Evolutionary conservation across 2,888 invertebrate genomes (phyloP).

Genomic region (Rambutsinella grinnellia): DNA sequence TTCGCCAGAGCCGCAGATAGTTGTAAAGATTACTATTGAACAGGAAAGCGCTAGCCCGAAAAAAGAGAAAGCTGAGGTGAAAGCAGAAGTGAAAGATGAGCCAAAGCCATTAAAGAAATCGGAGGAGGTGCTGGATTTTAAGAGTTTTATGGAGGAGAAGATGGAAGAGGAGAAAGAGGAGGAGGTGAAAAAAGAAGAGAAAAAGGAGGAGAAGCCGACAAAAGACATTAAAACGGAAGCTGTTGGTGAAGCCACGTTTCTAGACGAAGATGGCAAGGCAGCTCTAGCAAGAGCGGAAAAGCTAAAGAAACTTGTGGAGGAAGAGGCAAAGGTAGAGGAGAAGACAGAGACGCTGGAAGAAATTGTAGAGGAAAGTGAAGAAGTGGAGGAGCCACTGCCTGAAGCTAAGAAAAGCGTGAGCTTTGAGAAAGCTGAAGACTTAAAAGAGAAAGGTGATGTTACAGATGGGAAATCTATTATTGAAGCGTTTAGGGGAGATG

Average conservation of each 20-base stretch:
- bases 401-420: slow-evolving; percentile 11
- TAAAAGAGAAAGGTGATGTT: slow-evolving; percentile 8
- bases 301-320: slow-evolving; percentile 31
- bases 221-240: slow-evolving; percentile 43
- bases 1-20: not conserved
- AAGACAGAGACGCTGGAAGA: slow-evolving; percentile 12
- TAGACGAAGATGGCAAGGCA: slow-evolving; percentile 40
- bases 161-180: not conserved
- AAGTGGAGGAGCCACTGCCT: not conserved
- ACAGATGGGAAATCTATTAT: slow-evolving; percentile 21
- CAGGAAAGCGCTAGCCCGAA: not conserved
- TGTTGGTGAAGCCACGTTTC: slow-evolving; percentile 35
- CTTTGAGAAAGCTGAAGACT: slow-evolving; percentile 28
- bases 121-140: slow-evolving; percentile 51
- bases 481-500: slow-evolving; percentile 37
- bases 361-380: slow-evolving; percentile 38
- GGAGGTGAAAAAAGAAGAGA: no score
- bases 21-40: slow-evolving; percentile 68
- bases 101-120: slow-evolving; percentile 47
- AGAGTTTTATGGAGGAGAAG: slow-evolving; percentile 35
- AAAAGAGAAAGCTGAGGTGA: not conserved
- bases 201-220: slow-evolving; percentile 9
- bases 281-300: slow-evolving; percentile 41
- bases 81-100: not conserved
- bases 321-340: slow-evolving; percentile 36